Conservation (phyloP, 2,797 vertebrate species). For the Lophius americanus region DNA sequence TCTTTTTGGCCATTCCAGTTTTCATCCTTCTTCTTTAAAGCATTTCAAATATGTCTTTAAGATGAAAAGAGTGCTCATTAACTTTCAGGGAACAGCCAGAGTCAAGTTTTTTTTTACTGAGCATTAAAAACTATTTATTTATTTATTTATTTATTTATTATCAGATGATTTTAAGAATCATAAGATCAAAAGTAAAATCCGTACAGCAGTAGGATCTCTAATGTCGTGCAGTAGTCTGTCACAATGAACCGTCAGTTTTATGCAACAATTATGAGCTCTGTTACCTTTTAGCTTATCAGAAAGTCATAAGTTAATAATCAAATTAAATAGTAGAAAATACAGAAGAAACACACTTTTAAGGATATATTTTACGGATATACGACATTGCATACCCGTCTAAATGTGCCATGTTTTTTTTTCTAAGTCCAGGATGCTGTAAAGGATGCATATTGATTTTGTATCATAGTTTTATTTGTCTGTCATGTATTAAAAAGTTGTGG, state of each 20-base stretch:
- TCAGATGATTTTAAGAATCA: not conserved
- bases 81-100: no score
- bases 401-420: not conserved
- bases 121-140: no score
- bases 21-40: not conserved
- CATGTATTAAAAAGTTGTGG: conserved; percentile 18
- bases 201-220: not conserved
- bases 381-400: not conserved
- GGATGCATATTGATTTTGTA: not conserved
- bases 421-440: conserved; percentile 11
- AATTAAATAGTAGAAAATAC: not conserved
- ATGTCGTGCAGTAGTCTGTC: conserved; percentile 9
- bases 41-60: not conserved
- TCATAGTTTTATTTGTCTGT: not conserved
- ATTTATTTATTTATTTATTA: not conserved
- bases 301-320: not conserved
- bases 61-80: no score
- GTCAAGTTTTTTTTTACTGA: not conserved
- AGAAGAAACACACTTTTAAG: not conserved
- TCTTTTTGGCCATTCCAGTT: not conserved
- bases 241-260: not conserved
- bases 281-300: conserved; percentile 19
- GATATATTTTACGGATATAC: not conserved
- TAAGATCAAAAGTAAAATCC: not conserved
- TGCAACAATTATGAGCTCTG: not conserved